Conservation (phyloP, 2,797 vertebrate species). For the Chanos chanos region DNA sequence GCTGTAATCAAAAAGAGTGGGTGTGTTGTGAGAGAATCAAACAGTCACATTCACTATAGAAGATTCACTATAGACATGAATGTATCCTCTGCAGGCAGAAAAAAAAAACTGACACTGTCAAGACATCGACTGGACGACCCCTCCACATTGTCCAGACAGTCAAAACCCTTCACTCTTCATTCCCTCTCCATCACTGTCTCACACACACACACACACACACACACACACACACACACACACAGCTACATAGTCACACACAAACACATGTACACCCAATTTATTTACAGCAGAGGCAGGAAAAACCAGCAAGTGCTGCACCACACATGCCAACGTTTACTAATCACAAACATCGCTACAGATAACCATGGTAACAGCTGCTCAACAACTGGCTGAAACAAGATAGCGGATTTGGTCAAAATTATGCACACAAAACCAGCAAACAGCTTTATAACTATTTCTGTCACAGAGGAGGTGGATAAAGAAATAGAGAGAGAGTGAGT, state of each 20-base stretch:
- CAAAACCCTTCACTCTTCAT: too few species aligned
- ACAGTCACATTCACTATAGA: too few species aligned
- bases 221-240: background rate
- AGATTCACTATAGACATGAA: too few species aligned
- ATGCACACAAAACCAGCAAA: too few species aligned
- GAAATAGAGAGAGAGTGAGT: background rate
- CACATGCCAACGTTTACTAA: slow-evolving; percentile 17
- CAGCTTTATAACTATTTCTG: too few species aligned
- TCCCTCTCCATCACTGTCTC: background rate
- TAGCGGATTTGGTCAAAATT: slow-evolving; percentile 9
- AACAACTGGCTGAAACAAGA: slow-evolving; percentile 20
- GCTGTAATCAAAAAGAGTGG: too few species aligned
- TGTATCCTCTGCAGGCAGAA: too few species aligned
- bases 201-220: background rate
- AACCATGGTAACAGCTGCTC: slow-evolving; percentile 44
- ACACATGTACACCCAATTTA: slow-evolving; percentile 7
- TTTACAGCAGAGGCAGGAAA: background rate
- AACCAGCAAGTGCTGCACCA: slow-evolving; percentile 1
- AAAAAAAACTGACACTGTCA: background rate
- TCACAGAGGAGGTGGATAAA: slow-evolving; percentile 13
- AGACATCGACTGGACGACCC: background rate
- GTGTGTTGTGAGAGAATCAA: too few species aligned
- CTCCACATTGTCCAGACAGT: background rate
- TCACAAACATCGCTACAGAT: slow-evolving; percentile 31
- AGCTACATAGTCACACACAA: slow-evolving; percentile 5